A percentile compares a stretch with the other conserved stretches of the same genome.
These are phyloP conservation scores for Apamea anceps DNA, from an alignment of 2,888 invertebrate genomes.

Conservation along the genomic window DNA sequence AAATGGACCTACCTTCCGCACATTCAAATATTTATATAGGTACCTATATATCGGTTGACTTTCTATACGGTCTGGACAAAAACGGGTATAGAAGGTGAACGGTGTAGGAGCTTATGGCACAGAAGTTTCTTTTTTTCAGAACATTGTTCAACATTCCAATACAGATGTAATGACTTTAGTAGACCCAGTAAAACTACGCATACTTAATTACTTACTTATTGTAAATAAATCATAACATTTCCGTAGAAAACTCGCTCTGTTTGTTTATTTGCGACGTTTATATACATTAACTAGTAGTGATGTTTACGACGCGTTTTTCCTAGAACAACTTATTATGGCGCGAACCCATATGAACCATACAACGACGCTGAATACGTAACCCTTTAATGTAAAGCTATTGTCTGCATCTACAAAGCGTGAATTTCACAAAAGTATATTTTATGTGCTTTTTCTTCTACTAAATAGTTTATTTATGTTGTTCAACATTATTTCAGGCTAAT, in stretches of 20 bases:
- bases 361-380: slow-evolving; percentile 50
- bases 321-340: slow-evolving; percentile 71
- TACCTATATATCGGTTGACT: background rate
- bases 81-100: background rate
- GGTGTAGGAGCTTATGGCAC: background rate
- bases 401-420: slow-evolving; percentile 37
- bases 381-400: slow-evolving; percentile 37
- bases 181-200: background rate
- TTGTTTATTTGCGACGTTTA: slow-evolving; percentile 60
- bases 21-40: background rate
- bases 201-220: slow-evolving; percentile 1
- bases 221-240: slow-evolving; percentile 42
- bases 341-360: slow-evolving; percentile 69
- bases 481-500: slow-evolving; percentile 2
- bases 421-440: slow-evolving; percentile 29
- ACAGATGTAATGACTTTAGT: background rate
- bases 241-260: slow-evolving; percentile 58
- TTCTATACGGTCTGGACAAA: too few species aligned
- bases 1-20: too few species aligned
- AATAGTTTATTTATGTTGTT: background rate
- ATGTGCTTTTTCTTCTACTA: slow-evolving; percentile 14
- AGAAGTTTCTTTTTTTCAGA: background rate
- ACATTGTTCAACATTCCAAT: background rate
- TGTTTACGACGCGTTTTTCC: slow-evolving; percentile 69
- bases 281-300: slow-evolving; percentile 51